Conservation (phyloP, 2,888 invertebrate species). For the Lingula anatina region DNA sequence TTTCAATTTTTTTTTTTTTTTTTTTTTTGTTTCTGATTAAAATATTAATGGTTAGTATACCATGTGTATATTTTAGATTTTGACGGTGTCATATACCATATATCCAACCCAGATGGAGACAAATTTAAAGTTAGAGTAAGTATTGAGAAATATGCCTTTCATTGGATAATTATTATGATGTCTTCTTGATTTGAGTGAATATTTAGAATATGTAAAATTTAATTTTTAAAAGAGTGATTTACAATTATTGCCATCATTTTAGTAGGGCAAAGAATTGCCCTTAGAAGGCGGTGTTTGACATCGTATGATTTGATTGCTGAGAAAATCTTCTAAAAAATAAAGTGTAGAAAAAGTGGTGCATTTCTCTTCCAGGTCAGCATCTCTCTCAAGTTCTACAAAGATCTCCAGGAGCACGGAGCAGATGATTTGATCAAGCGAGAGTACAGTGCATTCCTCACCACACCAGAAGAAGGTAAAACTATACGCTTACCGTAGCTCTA, state of each 20-base stretch:
- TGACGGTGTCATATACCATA: constrained; percentile 97
- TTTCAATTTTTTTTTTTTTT: neutral
- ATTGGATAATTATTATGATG: neutral
- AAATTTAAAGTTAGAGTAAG: constrained; percentile 95
- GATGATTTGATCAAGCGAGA: constrained; percentile 81
- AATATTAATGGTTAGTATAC: constrained; percentile 3
- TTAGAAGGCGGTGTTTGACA: no score
- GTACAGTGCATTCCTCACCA: constrained; percentile 78
- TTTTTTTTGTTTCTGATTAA: neutral
- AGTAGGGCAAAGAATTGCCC: no score
- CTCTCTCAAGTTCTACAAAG: constrained; percentile 95
- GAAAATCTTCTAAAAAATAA: no score
- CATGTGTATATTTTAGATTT: constrained; percentile 71
- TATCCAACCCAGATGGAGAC: constrained; percentile 94
- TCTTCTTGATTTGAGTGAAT: no score
- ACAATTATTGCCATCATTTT: neutral
- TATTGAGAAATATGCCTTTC: constrained; percentile 17
- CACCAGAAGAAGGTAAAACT: constrained; percentile 75
- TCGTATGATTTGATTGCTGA: no score
- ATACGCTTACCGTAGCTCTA: no score
- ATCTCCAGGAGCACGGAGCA: constrained; percentile 96
- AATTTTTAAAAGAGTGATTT: no score
- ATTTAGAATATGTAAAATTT: no score
- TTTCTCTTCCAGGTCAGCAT: constrained; percentile 96
- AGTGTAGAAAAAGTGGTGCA: no score